Conservation (phyloP, 2,797 vertebrate species). For the Ispidina picta region DNA sequence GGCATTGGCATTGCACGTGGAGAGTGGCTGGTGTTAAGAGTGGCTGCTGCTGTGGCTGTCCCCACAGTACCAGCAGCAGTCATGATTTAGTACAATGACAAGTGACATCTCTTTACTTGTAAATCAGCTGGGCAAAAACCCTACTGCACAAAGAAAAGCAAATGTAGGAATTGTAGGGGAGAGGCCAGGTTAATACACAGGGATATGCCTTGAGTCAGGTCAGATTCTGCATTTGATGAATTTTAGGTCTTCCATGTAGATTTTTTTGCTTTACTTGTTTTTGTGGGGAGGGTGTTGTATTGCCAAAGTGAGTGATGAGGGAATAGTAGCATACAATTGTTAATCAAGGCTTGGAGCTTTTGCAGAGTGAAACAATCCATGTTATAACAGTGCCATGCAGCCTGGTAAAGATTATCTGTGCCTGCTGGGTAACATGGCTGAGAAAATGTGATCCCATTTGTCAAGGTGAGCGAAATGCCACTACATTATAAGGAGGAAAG, state of each 20-base stretch:
- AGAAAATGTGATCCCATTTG: not conserved
- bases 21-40: constrained; percentile 21
- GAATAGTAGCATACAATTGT: constrained; percentile 44
- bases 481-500: not conserved
- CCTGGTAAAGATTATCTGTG: constrained; percentile 36
- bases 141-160: constrained; percentile 22
- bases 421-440: constrained; percentile 29
- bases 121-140: constrained; percentile 32
- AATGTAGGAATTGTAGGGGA: constrained; percentile 3
- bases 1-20: constrained; percentile 38
- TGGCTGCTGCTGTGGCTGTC: constrained; percentile 45
- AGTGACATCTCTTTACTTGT: not conserved
- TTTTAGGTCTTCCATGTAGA: constrained; percentile 70
- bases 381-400: constrained; percentile 27
- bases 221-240: constrained; percentile 41
- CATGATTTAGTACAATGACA: not conserved
- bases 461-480: not conserved
- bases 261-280: constrained; percentile 63
- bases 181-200: not conserved
- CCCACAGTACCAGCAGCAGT: not conserved
- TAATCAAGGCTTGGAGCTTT: constrained; percentile 49
- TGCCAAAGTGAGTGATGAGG: constrained; percentile 59
- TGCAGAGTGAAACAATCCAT: constrained; percentile 33
- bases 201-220: constrained; percentile 1
- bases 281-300: constrained; percentile 58